Conservation (phyloP, 2,113 vertebrate species). For the Centropus bengalensis region DNA sequence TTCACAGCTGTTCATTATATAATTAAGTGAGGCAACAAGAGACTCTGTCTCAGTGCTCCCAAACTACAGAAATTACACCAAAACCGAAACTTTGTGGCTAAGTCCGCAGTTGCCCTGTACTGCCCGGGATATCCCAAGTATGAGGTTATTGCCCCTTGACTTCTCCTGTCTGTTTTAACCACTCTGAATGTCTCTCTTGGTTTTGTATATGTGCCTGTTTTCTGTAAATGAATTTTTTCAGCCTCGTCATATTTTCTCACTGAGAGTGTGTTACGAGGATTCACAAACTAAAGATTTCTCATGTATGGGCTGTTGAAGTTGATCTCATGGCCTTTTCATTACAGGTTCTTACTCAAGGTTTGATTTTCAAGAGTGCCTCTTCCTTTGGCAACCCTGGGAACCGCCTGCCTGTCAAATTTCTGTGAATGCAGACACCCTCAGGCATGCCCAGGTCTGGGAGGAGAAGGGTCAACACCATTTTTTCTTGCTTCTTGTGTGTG, state of each 20-base stretch:
- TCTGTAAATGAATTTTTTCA: background rate
- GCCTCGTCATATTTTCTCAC: background rate
- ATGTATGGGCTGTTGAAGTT: background rate
- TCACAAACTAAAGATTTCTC: background rate
- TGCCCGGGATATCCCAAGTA: background rate
- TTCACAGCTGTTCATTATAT: slow-evolving; percentile 15
- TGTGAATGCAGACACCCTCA: background rate
- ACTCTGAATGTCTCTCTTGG: background rate
- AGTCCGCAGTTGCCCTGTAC: background rate
- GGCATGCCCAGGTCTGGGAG: background rate
- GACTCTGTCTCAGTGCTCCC: background rate
- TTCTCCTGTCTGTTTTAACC: background rate
- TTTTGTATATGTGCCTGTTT: background rate
- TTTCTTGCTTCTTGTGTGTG: background rate
- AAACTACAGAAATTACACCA: slow-evolving; percentile 13
- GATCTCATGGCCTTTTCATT: background rate
- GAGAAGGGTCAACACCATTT: background rate
- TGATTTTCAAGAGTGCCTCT: background rate
- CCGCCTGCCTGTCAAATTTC: background rate
- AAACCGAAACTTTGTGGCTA: background rate
- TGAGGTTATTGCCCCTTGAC: background rate
- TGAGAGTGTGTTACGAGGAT: background rate
- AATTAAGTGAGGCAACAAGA: slow-evolving; percentile 26
- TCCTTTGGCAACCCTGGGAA: background rate
- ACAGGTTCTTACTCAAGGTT: background rate